phyloP scores from a whole-genome alignment of 2,797 vertebrate species.

The Pangasius krempfi region DNA sequence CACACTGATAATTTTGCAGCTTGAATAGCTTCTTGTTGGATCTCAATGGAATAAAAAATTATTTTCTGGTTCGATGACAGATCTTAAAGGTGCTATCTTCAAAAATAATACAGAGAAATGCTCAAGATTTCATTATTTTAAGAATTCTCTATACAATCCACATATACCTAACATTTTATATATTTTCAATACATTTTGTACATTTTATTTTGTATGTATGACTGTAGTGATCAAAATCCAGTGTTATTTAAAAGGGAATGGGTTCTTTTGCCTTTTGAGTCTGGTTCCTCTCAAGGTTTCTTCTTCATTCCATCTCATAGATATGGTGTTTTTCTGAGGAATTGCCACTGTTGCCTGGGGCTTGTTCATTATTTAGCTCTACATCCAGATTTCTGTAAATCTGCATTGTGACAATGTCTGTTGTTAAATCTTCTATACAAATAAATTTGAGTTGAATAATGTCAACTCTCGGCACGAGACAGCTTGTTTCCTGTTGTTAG shows the following conservation, averaged over 20 bases:
- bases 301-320: not conserved
- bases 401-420: not conserved
- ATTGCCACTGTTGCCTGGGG: not conserved
- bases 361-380: not conserved
- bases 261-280: not conserved
- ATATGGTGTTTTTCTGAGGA: not conserved
- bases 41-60: not conserved
- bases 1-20: not conserved
- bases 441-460: not conserved
- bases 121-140: not conserved
- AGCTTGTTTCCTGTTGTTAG: not conserved
- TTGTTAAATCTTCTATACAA: not conserved
- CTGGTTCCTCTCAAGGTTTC: not conserved
- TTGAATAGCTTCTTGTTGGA: not conserved
- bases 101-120: not conserved
- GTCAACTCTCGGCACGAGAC: not conserved
- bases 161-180: not conserved
- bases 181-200: not conserved
- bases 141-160: not conserved
- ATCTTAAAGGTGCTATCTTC: not conserved
- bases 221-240: not conserved
- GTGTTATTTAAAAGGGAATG: not conserved
- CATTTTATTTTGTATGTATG: not conserved
- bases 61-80: not conserved
- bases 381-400: not conserved